Conservation (phyloP, 2,888 invertebrate genomes). For the Nephrotoma guestfalica region DNA sequence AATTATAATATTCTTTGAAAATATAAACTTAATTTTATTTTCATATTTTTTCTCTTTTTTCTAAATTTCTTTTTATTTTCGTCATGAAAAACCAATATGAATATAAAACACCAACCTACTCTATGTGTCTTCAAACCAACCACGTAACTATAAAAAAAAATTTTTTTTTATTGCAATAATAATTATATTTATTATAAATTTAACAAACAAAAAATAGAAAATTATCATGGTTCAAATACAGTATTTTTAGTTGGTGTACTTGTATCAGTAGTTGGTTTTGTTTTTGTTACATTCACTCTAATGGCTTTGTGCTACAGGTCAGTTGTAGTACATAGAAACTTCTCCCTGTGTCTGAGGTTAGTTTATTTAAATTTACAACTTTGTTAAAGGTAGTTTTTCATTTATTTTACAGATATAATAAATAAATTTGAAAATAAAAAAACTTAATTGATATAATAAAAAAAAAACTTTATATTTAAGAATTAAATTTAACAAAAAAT, state of each 20-base stretch:
- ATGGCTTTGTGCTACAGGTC: conserved; percentile 99
- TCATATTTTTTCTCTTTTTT: background rate
- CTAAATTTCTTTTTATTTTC: background rate
- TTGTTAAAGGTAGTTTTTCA: conserved; percentile 13
- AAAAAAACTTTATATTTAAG: background rate
- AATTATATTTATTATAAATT: background rate
- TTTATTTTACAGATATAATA: conserved; percentile 19
- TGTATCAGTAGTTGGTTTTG: conserved; percentile 98
- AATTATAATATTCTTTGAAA: background rate
- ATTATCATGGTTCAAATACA: conserved; percentile 95
- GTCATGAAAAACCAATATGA: background rate
- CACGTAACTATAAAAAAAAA: background rate
- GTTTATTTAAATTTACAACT: conserved; percentile 43
- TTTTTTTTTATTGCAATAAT: background rate
- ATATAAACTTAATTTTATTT: background rate
- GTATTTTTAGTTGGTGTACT: conserved; percentile 94
- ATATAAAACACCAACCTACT: background rate
- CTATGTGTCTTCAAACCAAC: background rate
- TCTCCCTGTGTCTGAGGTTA: conserved; percentile 97
- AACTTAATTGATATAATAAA: conserved; percentile 1
- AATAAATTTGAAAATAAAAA: background rate
- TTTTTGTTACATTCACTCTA: conserved; percentile 96
- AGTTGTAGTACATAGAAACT: conserved; percentile 98
- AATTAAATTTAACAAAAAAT: background rate
- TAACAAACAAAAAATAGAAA: conserved; percentile 45